Conservation (phyloP, 2,113 vertebrate genomes). For the Eulemur macaco region DNA sequence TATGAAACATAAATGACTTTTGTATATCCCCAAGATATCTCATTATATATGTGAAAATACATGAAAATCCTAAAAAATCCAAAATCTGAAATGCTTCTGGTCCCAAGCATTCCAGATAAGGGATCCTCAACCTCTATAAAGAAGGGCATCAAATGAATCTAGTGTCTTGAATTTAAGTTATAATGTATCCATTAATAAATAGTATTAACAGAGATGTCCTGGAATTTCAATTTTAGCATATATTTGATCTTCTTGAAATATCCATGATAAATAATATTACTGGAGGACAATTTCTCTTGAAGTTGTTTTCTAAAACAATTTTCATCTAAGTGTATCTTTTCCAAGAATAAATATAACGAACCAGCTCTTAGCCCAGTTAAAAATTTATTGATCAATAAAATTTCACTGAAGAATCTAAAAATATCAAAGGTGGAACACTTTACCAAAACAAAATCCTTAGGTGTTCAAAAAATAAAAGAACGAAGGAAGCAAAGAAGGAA, state of each 20-base stretch:
- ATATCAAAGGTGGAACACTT: neutral
- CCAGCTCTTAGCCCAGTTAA: neutral
- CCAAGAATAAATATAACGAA: neutral
- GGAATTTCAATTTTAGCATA: neutral
- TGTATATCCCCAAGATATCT: neutral
- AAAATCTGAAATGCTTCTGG: neutral
- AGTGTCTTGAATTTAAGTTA: neutral
- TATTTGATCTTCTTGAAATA: neutral
- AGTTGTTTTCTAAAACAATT: neutral
- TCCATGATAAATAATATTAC: neutral
- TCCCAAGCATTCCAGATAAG: neutral
- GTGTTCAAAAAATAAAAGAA: neutral
- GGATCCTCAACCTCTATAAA: neutral
- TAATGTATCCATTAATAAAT: neutral
- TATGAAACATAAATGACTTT: neutral
- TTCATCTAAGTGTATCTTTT: neutral
- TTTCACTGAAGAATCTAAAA: neutral
- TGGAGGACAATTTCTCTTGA: neutral
- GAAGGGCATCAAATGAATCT: neutral
- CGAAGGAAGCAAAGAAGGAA: fast-evolving
- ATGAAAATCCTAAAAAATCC: neutral
- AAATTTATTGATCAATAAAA: neutral
- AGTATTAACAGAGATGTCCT: neutral
- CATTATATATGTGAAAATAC: neutral
- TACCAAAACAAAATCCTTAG: neutral